A percentile compares a stretch with the other conserved stretches of the same genome.
phyloP scores from a whole-genome alignment of 1,140 invertebrate species.

The Psilanteris sp. region DNA sequence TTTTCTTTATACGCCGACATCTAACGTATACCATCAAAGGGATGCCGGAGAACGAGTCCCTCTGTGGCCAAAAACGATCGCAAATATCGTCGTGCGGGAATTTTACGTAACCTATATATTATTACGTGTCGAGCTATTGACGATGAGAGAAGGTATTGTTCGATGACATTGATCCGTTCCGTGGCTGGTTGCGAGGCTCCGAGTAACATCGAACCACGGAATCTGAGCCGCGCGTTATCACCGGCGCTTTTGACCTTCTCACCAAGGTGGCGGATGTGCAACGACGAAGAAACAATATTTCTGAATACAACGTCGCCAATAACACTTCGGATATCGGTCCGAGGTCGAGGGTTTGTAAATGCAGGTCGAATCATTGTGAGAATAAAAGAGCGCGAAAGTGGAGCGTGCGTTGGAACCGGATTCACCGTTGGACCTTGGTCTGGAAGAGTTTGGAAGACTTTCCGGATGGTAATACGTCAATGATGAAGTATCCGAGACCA shows the following conservation, averaged over 20 bases:
- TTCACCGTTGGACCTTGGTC: too few relatives aligned
- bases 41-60: too few relatives aligned
- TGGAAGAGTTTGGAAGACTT: too few relatives aligned
- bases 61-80: too few relatives aligned
- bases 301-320: constrained; percentile 68
- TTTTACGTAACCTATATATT: constrained; percentile 26
- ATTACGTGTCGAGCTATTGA: too few relatives aligned
- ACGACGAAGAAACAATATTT: constrained; percentile 65
- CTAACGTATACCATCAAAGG: too few relatives aligned
- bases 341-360: constrained; percentile 69
- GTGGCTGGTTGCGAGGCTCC: constrained; percentile 11
- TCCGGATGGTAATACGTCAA: too few relatives aligned
- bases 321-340: constrained; percentile 66
- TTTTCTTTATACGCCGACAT: too few relatives aligned
- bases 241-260: constrained; percentile 67
- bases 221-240: constrained; percentile 14
- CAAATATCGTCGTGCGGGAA: constrained; percentile 33
- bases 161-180: constrained; percentile 67
- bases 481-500: too few relatives aligned
- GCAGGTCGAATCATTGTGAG: constrained; percentile 62
- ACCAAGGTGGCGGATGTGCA: constrained; percentile 36
- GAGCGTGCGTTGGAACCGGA: too few relatives aligned
- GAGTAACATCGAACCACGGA: constrained; percentile 23
- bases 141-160: constrained; percentile 65
- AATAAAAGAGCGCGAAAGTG: constrained; percentile 38